Base-by-base conservation (phyloP, 2,113 vertebrate species). In the Poecile atricapillus region DNA sequence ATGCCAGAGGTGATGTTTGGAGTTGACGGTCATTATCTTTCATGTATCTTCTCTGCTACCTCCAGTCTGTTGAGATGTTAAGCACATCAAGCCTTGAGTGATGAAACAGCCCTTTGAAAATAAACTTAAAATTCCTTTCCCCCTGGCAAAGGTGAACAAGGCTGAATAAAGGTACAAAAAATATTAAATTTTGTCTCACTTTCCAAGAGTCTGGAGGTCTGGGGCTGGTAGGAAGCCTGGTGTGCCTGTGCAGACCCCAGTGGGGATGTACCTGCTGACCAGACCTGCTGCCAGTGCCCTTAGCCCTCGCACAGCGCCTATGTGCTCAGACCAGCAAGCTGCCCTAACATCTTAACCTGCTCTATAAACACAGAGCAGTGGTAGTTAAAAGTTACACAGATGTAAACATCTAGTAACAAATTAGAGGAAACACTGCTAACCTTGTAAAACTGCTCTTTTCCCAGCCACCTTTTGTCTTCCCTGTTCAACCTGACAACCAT, bases 261-360 rank as follows among this genome's bases (percentile, higher is more conserved):
- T 1, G 4, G 35, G 15, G 10, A 30, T 27, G 25, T 1, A 8
- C 8, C 68, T 3, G 1, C 20, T 31, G 27, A 11, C 63, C 28
- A 15, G 33, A 76, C 15, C n/a, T 47, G 43, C n/a, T 39, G 27
- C 15, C 23, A 20, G 39, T 6, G 16, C 19, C 15, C 24, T 35
- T 20, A 9, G 33, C 13, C 50, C 30, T 13, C 7, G 23, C 24
- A 2, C 62, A 37, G 27, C 18, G 27, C 13, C 44, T 37, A 3
- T 9, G 5, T 27, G 53, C 15, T 9, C 55, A 37, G 47, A 20
- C 28, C 16, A 23, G 6, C 5, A 15, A 21, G 20, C 17, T 9
- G 25, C n/a, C n/a, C 41, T 28, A 17, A 15, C 9, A 11, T 15
- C 25, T 44, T 19, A 39, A 41, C 24, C 33, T 63, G n/a, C 5